These are phyloP conservation scores for Dipodomys ordii DNA, from an alignment of 2,113 vertebrate species.

Conservation along the genomic window DNA sequence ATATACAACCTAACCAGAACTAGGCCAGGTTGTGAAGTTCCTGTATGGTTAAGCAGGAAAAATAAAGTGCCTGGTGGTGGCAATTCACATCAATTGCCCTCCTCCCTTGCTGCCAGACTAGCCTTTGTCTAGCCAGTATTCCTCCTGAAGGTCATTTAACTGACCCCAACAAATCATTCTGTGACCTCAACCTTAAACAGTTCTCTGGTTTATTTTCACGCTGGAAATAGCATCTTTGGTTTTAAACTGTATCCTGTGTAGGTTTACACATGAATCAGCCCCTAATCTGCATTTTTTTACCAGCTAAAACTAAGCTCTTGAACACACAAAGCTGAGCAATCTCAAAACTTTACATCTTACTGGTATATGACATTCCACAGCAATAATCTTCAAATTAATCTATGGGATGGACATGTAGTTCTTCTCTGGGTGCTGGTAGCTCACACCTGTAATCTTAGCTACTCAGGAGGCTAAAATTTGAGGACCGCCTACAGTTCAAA, in stretches of 20 bases:
- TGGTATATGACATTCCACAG: not conserved
- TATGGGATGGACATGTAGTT: not conserved
- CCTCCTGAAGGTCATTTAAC: not conserved
- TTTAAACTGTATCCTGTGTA: slow-evolving; percentile 32
- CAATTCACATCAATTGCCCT: not conserved
- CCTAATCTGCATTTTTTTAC: not conserved
- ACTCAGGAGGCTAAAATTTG: no score
- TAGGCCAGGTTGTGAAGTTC: not conserved
- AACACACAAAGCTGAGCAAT: not conserved
- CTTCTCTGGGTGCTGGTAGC: no score
- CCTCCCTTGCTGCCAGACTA: not conserved
- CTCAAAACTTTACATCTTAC: not conserved
- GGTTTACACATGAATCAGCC: not conserved
- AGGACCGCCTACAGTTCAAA: no score
- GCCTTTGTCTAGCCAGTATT: not conserved
- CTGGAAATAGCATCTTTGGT: not conserved
- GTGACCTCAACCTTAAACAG: not conserved
- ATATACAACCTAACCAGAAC: not conserved
- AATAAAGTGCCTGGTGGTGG: not conserved
- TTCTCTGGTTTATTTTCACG: slow-evolving; percentile 18
- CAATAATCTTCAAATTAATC: not conserved
- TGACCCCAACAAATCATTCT: slow-evolving; percentile 8
- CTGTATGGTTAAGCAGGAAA: not conserved
- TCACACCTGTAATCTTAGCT: no score
- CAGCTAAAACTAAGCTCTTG: slow-evolving; percentile 27